phyloP scores from a whole-genome alignment of 2,113 vertebrate species.

The Peromyscus leucopus region DNA sequence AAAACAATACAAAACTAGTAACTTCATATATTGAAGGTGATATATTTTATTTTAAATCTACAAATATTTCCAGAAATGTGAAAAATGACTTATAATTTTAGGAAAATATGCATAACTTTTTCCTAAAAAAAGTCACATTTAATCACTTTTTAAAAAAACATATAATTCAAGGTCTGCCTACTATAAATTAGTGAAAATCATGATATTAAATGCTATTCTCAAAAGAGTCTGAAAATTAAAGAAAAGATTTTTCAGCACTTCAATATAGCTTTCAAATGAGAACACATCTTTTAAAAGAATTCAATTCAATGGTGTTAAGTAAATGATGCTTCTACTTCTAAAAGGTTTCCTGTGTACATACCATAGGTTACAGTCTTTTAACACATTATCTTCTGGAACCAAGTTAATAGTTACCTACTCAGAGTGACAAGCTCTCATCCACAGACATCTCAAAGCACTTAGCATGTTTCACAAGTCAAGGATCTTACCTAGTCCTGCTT shows the following conservation, averaged over 20 bases:
- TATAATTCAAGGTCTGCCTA: not conserved
- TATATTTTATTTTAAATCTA: not conserved
- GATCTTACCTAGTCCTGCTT: too few species aligned
- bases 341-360: not conserved
- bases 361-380: not conserved
- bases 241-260: not conserved
- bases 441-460: not conserved
- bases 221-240: not conserved
- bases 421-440: not conserved
- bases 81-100: not conserved
- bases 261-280: not conserved
- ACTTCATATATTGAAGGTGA: not conserved
- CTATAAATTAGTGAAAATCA: not conserved
- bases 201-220: not conserved
- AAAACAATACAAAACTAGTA: not conserved
- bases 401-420: not conserved
- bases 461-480: too few species aligned
- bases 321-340: not conserved
- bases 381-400: constrained; percentile 9
- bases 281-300: not conserved
- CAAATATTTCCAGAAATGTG: not conserved
- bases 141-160: not conserved
- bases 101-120: not conserved
- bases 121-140: not conserved
- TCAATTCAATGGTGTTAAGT: not conserved